Percentiles rank a stretch among this genome's conserved stretches.
Evolutionary conservation across 2,113 vertebrate genomes (phyloP).

Genomic region (Glaucomys volans): DNA sequence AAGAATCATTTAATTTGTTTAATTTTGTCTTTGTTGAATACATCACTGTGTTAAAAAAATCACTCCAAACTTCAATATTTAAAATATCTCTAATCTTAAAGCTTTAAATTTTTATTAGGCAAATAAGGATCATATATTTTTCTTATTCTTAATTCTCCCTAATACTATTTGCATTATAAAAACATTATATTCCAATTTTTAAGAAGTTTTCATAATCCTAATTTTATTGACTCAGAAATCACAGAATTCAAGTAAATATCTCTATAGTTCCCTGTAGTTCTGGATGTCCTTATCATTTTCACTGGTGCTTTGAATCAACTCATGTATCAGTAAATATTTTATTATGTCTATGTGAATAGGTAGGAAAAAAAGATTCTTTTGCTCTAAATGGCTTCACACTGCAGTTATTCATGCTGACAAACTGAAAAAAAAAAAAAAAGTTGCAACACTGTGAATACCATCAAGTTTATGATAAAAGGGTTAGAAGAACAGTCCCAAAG

Average conservation of each 20-base stretch:
- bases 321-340: not conserved
- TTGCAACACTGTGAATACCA: not conserved
- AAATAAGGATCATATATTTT: not conserved
- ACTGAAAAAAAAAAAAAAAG: not conserved
- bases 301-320: not conserved
- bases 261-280: not conserved
- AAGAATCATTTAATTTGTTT: not conserved
- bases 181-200: not conserved
- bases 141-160: not conserved
- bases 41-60: not conserved
- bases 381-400: not conserved
- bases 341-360: not conserved
- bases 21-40: not conserved
- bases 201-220: not conserved
- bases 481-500: not conserved
- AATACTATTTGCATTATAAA: not conserved
- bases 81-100: not conserved
- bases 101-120: not conserved
- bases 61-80: not conserved
- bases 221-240: not conserved
- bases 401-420: not conserved
- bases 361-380: not conserved
- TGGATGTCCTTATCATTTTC: not conserved
- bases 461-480: not conserved
- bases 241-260: not conserved